Conservation (phyloP, 92 coral and sea anemone genomes). For the Palythoa caribaeorum region DNA sequence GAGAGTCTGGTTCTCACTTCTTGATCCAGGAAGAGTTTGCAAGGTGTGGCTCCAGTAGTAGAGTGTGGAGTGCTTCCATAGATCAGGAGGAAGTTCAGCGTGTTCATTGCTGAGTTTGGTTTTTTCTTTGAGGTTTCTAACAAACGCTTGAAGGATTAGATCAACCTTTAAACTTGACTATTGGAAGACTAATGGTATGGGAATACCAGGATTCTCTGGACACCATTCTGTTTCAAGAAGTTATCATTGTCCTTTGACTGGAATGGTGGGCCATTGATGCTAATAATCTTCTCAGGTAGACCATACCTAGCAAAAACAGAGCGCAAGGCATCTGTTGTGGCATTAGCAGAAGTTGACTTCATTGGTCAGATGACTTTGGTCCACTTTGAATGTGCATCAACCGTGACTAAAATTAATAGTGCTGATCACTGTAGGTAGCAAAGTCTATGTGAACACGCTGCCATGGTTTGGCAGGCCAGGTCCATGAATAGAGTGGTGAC, state of each 20-base stretch:
- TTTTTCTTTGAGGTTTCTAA: too few relatives aligned
- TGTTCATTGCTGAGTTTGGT: too few relatives aligned
- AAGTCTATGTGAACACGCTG: conserved; percentile 28
- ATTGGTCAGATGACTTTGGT: conserved; percentile 67
- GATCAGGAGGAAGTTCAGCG: too few relatives aligned
- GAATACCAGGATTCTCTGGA: conserved; percentile 39
- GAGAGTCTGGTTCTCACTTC: too few relatives aligned
- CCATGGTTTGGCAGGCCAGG: conserved; percentile 46
- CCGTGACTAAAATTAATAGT: conserved; percentile 57
- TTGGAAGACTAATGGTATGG: too few relatives aligned
- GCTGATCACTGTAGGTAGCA: too few relatives aligned
- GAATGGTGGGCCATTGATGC: conserved; percentile 63
- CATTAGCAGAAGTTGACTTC: conserved; percentile 55
- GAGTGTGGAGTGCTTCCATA: too few relatives aligned
- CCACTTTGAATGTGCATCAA: conserved; percentile 70
- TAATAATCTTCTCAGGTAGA: conserved; percentile 54
- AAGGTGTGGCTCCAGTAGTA: too few relatives aligned
- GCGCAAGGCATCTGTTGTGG: conserved; percentile 46
- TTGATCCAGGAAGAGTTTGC: too few relatives aligned
- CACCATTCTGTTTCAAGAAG: conserved; percentile 56
- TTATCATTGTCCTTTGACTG: conserved; percentile 55
- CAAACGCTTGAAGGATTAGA: too few relatives aligned
- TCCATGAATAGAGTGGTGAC: conserved; percentile 26
- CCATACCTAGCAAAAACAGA: conserved; percentile 59
- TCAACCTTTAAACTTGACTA: too few relatives aligned